Evolutionary conservation across 2,797 vertebrate species (phyloP).

Genomic region (Discoglossus pictus): DNA sequence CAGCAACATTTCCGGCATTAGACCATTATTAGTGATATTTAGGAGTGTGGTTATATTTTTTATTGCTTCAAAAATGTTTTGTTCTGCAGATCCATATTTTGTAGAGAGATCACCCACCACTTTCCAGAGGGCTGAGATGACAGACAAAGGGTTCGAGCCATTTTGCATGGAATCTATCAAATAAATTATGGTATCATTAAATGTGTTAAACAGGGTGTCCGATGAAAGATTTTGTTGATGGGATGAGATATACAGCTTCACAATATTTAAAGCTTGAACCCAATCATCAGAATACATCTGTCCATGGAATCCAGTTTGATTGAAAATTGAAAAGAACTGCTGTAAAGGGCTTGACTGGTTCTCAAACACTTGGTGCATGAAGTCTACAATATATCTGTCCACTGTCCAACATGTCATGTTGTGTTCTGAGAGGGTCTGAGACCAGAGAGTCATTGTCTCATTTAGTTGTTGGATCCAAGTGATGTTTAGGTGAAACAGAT

Average conservation of each 20-base stretch:
- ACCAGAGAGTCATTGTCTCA: not conserved
- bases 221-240: constrained; percentile 1
- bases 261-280: not conserved
- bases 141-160: constrained; percentile 3
- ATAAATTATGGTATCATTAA: constrained; percentile 20
- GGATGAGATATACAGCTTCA: constrained; percentile 21
- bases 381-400: not conserved
- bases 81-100: constrained; percentile 50
- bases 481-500: constrained; percentile 1
- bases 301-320: not conserved
- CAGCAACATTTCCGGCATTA: constrained; percentile 23
- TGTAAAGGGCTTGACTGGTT: not conserved
- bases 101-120: constrained; percentile 39
- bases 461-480: constrained; percentile 29
- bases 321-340: not conserved
- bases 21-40: constrained; percentile 40
- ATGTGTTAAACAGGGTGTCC: constrained; percentile 11
- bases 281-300: constrained; percentile 9
- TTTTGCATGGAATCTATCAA: not conserved
- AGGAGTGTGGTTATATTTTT: constrained; percentile 48
- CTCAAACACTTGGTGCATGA: constrained; percentile 9
- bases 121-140: constrained; percentile 31
- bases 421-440: constrained; percentile 11
- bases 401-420: constrained; percentile 21
- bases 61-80: constrained; percentile 53